phyloP scores from a whole-genome alignment of 2,113 vertebrate genomes.

The Lepidothrix coronata region DNA sequence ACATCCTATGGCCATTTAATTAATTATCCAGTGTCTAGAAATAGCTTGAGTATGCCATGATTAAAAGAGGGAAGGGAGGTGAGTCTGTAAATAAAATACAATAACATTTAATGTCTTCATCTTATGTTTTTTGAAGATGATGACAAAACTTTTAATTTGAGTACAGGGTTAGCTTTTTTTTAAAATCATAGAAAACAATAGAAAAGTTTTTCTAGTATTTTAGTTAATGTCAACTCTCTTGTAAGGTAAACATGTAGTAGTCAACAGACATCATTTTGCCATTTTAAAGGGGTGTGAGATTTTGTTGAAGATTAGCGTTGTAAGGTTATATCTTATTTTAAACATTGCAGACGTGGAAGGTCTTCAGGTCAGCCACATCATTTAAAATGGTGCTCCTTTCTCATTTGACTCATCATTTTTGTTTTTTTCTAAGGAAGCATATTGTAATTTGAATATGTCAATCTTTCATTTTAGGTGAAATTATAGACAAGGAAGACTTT shows the following conservation, averaged over 20 bases:
- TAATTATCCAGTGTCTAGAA: neutral
- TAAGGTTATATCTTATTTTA: neutral
- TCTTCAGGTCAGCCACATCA: neutral
- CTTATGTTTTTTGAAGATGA: neutral
- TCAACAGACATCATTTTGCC: neutral
- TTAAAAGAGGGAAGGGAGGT: neutral
- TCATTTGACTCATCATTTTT: neutral
- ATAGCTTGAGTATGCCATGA: neutral
- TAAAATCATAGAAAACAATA: neutral
- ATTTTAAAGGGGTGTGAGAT: neutral
- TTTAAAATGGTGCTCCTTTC: neutral
- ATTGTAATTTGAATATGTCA: neutral
- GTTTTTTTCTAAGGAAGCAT: neutral
- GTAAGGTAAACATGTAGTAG: neutral
- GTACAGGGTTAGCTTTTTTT: neutral
- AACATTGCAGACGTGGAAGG: neutral
- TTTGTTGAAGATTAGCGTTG: neutral
- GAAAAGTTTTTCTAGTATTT: neutral
- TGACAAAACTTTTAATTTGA: neutral
- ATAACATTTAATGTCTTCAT: neutral
- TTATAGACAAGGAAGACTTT: neutral
- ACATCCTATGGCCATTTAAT: neutral
- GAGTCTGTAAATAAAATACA: neutral
- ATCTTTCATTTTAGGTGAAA: neutral
- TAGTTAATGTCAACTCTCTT: neutral